These are phyloP conservation scores for Chlorodrepanis virens DNA, from an alignment of 2,113 vertebrate genomes.

Conservation along the genomic window DNA sequence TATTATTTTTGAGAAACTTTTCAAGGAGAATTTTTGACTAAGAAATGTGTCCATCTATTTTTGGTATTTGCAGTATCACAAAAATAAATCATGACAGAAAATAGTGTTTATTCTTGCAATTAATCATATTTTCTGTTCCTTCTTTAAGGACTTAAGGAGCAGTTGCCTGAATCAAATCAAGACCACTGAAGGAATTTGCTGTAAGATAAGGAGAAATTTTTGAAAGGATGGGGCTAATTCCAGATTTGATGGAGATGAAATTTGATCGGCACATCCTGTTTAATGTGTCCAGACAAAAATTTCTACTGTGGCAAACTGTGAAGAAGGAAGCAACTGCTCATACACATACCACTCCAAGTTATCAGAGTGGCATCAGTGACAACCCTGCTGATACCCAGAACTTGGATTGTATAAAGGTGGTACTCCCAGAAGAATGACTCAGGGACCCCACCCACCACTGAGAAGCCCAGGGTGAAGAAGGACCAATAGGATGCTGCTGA, in stretches of 20 bases:
- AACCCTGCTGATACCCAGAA: not conserved
- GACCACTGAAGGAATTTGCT: not conserved
- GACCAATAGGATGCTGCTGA: fast-evolving
- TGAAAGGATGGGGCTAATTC: not conserved
- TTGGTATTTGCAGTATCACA: not conserved
- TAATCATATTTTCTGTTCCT: not conserved
- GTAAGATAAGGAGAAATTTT: not conserved
- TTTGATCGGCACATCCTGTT: not conserved
- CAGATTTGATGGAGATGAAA: not conserved
- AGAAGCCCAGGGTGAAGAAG: not conserved
- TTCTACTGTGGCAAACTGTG: not conserved
- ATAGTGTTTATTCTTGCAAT: not conserved
- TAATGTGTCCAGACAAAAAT: not conserved
- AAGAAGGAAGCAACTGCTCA: not conserved
- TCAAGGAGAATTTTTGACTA: not conserved
- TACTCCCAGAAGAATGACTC: not conserved
- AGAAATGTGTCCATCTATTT: not conserved
- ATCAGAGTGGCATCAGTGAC: fast-evolving
- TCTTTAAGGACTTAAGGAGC: not conserved
- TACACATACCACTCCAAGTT: not conserved
- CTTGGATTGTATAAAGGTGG: not conserved
- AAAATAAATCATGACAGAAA: not conserved
- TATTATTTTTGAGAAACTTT: not conserved
- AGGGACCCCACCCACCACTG: fast-evolving
- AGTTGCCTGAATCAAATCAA: not conserved